Evolutionary conservation across 1,140 invertebrate genomes (phyloP).

Genomic region (Paraescarpia echinospica): DNA sequence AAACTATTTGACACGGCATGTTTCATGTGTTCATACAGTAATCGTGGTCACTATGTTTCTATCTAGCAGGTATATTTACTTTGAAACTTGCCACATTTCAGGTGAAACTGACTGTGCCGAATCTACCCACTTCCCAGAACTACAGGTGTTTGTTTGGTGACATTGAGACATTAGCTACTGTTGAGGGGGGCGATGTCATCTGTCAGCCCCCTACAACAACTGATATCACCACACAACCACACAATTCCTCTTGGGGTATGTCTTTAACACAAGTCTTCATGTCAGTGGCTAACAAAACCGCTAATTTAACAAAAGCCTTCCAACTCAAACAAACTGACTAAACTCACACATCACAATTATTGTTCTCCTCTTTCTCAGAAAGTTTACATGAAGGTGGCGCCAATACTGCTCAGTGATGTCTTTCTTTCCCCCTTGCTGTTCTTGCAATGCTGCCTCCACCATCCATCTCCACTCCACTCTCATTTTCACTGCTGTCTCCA

Average conservation of each 20-base stretch:
- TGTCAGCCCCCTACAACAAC: background rate
- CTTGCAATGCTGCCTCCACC: no score
- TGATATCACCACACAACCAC: background rate
- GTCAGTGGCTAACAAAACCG: background rate
- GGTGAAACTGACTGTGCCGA: background rate
- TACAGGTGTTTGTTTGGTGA: background rate
- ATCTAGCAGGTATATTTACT: background rate
- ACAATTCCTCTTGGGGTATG: background rate
- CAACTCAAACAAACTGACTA: background rate
- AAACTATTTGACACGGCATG: background rate
- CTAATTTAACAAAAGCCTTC: background rate
- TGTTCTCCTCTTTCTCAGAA: no score
- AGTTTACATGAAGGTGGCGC: no score
- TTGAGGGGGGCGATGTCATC: background rate
- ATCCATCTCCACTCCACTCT: no score
- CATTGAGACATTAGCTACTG: background rate
- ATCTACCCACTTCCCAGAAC: background rate
- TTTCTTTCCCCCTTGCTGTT: no score
- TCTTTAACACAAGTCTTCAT: conserved; percentile 2
- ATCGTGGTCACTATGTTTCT: background rate
- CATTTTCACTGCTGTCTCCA: no score
- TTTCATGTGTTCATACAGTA: background rate
- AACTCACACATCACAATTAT: no score
- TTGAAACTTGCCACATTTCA: background rate
- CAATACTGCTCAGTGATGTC: no score